Evolutionary conservation across 92 coral and sea anemone genomes (phyloP).

Genomic region (Phenganax subtilis): DNA sequence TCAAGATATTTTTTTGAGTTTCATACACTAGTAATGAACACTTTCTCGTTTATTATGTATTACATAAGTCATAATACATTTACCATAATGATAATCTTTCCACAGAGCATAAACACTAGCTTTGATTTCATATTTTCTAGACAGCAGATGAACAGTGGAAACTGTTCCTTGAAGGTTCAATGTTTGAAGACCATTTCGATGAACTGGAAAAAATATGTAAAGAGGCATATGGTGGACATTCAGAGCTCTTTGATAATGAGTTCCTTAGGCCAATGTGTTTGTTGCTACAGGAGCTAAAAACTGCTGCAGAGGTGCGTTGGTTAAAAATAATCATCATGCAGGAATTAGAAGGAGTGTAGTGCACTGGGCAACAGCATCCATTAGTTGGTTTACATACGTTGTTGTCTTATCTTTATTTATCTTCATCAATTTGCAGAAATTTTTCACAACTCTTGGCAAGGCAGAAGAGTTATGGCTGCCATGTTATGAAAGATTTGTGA

Average conservation of each 20-base stretch:
- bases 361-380: neutral
- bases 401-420: neutral
- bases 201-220: conserved; percentile 63
- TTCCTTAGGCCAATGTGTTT: conserved; percentile 81
- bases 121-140: neutral
- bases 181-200: conserved; percentile 73
- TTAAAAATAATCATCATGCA: neutral
- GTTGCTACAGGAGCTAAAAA: conserved; percentile 63
- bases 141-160: conserved; percentile 64
- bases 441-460: conserved; percentile 62
- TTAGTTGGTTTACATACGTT: neutral
- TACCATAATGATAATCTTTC: too few relatives aligned
- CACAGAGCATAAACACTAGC: neutral
- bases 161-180: conserved; percentile 76
- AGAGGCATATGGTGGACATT: conserved; percentile 68
- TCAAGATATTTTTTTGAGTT: too few relatives aligned
- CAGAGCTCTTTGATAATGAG: conserved; percentile 65
- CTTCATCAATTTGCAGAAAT: conserved; percentile 51
- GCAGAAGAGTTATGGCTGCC: conserved; percentile 90
- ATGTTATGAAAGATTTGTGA: conserved; percentile 84
- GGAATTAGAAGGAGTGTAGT: neutral
- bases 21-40: too few relatives aligned
- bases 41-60: too few relatives aligned
- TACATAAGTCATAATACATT: too few relatives aligned
- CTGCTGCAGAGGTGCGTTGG: conserved; percentile 73